Evolutionary conservation across 2,888 invertebrate genomes (phyloP).

Genomic region (Argyresthia goedartella): DNA sequence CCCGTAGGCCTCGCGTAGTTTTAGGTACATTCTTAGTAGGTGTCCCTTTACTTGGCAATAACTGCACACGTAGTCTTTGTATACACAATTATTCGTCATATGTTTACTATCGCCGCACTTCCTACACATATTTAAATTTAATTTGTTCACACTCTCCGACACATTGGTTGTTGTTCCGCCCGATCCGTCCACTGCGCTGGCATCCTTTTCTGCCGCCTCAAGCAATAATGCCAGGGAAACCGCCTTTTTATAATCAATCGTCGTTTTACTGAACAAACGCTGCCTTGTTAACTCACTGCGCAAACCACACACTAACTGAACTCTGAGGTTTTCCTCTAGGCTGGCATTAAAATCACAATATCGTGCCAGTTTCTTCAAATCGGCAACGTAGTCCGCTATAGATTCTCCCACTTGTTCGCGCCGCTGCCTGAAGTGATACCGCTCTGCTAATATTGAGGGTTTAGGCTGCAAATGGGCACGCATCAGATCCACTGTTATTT

Average conservation of each 20-base stretch:
- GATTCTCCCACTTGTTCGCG: not conserved
- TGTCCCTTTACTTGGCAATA: not conserved
- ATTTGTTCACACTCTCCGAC: not conserved
- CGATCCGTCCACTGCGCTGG: slow-evolving; percentile 6
- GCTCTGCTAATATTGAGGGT: slow-evolving; percentile 4
- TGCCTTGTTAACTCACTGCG: not conserved
- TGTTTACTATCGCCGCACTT: too few relatives aligned
- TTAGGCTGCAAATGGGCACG: not conserved
- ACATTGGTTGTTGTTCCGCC: not conserved
- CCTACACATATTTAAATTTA: too few relatives aligned
- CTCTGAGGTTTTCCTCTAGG: slow-evolving; percentile 3
- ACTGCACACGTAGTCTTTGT: too few relatives aligned
- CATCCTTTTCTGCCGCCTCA: slow-evolving; percentile 13
- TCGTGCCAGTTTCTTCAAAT: not conserved
- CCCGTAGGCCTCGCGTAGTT: too few relatives aligned
- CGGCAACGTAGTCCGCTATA: not conserved
- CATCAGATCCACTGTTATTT: not conserved
- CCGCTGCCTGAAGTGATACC: slow-evolving; percentile 1
- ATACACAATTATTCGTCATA: too few relatives aligned
- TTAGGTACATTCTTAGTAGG: too few relatives aligned
- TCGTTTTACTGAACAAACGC: slow-evolving; percentile 1
- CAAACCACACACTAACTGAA: slow-evolving; percentile 5
- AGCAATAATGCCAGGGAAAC: not conserved
- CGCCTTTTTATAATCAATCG: not conserved
- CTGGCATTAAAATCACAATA: not conserved